These are phyloP conservation scores for Leuciscus idus DNA, from an alignment of 2,113 vertebrate species.

Conservation along the genomic window DNA sequence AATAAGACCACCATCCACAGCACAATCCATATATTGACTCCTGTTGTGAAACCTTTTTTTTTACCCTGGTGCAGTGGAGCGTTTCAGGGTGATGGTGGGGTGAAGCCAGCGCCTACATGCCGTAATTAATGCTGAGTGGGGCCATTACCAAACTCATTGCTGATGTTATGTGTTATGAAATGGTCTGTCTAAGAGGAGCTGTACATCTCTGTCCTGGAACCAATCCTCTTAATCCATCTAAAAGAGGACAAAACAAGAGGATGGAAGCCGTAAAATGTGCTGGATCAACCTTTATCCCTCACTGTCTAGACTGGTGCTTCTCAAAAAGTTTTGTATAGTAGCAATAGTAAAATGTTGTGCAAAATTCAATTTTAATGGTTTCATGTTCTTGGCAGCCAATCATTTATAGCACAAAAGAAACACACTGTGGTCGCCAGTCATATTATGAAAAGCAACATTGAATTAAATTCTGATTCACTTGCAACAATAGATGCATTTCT, in stretches of 20 bases:
- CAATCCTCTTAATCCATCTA: conserved; percentile 24
- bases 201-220: conserved; percentile 32
- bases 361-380: background rate
- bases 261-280: background rate
- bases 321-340: background rate
- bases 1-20: conserved; percentile 27
- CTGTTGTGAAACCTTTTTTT: conserved; percentile 40
- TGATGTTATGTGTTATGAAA: conserved; percentile 34
- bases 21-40: conserved; percentile 42
- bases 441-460: too few species aligned
- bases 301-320: background rate
- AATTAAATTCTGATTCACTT: too few species aligned
- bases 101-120: conserved; percentile 36
- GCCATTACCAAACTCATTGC: conserved; percentile 43
- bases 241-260: conserved; percentile 14
- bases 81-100: background rate
- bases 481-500: background rate
- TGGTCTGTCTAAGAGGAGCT: conserved; percentile 1
- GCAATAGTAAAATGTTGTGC: background rate
- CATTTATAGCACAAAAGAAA: background rate
- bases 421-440: background rate
- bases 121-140: conserved; percentile 51
- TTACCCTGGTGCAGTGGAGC: conserved; percentile 8
- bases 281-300: background rate
- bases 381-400: background rate